Evolutionary conservation across 1,140 invertebrate genomes (phyloP), one percentile per base, ranked within the genome.

Genomic region (Venustaconcha ellipsiformis): DNA sequence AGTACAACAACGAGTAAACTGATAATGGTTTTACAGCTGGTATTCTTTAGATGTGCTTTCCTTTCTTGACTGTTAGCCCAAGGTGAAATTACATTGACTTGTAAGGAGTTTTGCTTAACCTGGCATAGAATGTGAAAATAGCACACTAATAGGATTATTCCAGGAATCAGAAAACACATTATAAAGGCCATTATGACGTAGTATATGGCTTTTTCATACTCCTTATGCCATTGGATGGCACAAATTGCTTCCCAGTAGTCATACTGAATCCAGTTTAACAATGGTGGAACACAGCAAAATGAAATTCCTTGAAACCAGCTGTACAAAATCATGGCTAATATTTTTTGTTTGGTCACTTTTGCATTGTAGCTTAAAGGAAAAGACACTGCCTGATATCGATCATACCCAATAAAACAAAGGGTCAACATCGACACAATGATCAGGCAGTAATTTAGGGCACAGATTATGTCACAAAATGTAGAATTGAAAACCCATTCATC

Each of bases 201-300:
- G 57, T 80, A 80, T 2, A 87, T 63, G 18, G 82, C 78, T 2
- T 77, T 26, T 4, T 82, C 55, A n/a, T 70, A 20, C 26, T 88
- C 76, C 6, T 76, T 57, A 48, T 85, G 83, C 89, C 89, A 90
- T 58, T 88, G 76, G 64, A 90, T 90, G 20, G 89, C 89, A 75
- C 89, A 90, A 0, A 86, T 83, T 13, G 78, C 83, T 74, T 90
- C 89, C 87, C 88, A 89, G 77, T 90, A 89, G 76, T 90, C 89
- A 78, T 87, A 90, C 20, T 82, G 68, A 2, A 90, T 76, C 88
- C 89, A 90, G n/a, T 80, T 55, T 14, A 79, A 64, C 14, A 83
- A 56, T 8, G 87, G 74, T 0, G 89, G 89, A 2, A 83, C 81
- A 17, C 83, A 20, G 0, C 83, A 83, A 70, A 89, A 86, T 57